Evolutionary conservation across 2,797 vertebrate genomes (phyloP).

Genomic region (Amblyopsis hoosieri): DNA sequence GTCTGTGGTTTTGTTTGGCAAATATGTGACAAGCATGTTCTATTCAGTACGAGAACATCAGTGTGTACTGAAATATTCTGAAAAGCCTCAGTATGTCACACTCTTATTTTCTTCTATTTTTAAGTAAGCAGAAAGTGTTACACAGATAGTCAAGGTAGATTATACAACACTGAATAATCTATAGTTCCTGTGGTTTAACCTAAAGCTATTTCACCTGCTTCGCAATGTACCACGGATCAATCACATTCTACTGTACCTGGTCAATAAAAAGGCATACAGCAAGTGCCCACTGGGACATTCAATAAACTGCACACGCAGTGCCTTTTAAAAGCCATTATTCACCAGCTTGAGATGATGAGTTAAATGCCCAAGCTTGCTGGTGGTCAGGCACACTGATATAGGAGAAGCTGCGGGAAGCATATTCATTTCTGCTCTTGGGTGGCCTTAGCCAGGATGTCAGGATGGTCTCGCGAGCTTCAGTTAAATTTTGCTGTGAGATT

Average conservation of each 20-base stretch:
- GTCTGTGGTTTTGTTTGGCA: no score
- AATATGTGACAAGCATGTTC: no score
- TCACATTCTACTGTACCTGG: conserved; percentile 1
- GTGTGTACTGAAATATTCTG: no score
- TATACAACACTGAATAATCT: not conserved
- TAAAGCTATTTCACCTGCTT: not conserved
- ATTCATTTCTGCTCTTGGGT: conserved; percentile 22
- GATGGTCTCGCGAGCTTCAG: not conserved
- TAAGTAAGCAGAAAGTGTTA: no score
- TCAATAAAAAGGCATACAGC: conserved; percentile 14
- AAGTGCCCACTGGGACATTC: conserved; percentile 15
- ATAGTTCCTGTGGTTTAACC: not conserved
- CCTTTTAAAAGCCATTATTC: conserved; percentile 33
- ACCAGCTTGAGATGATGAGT: conserved; percentile 37
- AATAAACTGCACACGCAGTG: conserved; percentile 29
- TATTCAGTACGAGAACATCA: no score
- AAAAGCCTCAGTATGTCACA: no score
- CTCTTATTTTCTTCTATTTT: no score
- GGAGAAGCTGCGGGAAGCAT: conserved; percentile 3
- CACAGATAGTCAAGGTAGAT: not conserved
- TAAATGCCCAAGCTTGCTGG: conserved; percentile 16
- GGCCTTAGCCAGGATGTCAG: not conserved
- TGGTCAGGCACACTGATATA: conserved; percentile 28
- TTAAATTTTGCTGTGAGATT: no score
- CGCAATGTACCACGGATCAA: not conserved